Percentiles rank a stretch among this genome's conserved stretches.
Conservation (phyloP, 2,113 vertebrate genomes). For the Heteronetta atricapilla region DNA sequence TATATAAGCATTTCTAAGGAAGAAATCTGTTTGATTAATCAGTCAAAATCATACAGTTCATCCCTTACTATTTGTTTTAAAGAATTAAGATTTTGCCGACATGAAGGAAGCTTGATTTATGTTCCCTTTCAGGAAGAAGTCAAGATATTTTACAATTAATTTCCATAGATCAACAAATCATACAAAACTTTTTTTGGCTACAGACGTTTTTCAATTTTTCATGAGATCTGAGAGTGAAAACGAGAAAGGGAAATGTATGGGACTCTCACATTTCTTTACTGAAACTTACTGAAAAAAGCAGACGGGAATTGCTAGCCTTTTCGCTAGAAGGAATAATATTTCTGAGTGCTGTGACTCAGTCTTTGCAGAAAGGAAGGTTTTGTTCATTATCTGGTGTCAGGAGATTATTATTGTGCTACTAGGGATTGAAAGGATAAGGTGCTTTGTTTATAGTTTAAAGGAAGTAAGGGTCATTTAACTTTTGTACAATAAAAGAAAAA, state of each 20-base stretch:
- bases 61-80: not conserved
- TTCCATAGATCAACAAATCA: slow-evolving; percentile 22
- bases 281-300: slow-evolving; percentile 46
- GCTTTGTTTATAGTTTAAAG: not conserved
- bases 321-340: slow-evolving; percentile 32
- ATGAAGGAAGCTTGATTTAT: slow-evolving; percentile 11
- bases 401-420: slow-evolving; percentile 11
- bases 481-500: not conserved
- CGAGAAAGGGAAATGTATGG: slow-evolving; percentile 16
- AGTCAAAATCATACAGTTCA: not conserved
- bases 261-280: slow-evolving; percentile 34
- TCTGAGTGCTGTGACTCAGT: not conserved
- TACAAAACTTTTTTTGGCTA: not conserved
- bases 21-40: not conserved
- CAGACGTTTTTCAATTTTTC: slow-evolving; percentile 30
- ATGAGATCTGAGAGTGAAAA: slow-evolving; percentile 10
- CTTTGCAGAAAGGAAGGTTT: not conserved
- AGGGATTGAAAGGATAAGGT: not conserved
- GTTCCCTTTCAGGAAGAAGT: not conserved
- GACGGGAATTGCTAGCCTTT: slow-evolving; percentile 17
- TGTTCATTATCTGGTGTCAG: slow-evolving; percentile 14
- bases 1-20: not conserved
- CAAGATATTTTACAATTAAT: not conserved
- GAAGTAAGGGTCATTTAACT: not conserved
- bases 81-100: not conserved